A percentile compares a stretch with the other conserved stretches of the same genome.
phyloP scores from a whole-genome alignment of 2,888 invertebrate genomes.

The Drosophila infuscata region DNA sequence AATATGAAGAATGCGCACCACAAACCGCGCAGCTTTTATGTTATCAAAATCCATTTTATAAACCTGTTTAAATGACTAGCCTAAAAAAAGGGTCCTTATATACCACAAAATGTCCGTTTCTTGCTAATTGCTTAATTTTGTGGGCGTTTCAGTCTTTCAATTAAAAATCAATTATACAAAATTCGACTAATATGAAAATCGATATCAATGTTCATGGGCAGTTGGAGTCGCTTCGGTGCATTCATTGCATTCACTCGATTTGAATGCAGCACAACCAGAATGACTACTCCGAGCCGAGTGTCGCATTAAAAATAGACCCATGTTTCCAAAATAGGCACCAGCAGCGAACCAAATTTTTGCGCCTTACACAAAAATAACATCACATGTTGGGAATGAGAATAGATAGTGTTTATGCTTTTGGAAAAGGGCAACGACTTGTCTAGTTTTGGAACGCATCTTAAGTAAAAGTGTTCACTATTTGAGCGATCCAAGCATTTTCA shows the following conservation, averaged over 20 bases:
- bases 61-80: constrained; percentile 8
- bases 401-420: constrained; percentile 57
- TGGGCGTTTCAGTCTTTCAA: constrained; percentile 50
- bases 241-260: constrained; percentile 8
- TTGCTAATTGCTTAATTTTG: constrained; percentile 60
- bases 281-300: constrained; percentile 28
- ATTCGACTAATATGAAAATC: constrained; percentile 40
- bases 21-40: constrained; percentile 30
- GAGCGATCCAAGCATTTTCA: constrained; percentile 5
- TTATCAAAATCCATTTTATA: constrained; percentile 42
- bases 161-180: constrained; percentile 60
- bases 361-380: constrained; percentile 65
- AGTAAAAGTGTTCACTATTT: constrained; percentile 33
- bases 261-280: constrained; percentile 21
- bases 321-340: constrained; percentile 54
- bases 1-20: constrained; percentile 27
- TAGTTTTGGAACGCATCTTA: constrained; percentile 32
- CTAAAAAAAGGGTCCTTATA: constrained; percentile 18
- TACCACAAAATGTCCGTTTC: constrained; percentile 13
- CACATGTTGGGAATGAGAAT: constrained; percentile 25
- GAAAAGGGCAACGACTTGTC: constrained; percentile 68
- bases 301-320: constrained; percentile 44
- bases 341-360: constrained; percentile 48
- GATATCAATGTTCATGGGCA: constrained; percentile 23
- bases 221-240: constrained; percentile 12